A percentile compares a stretch with the other conserved stretches of the same genome.
These are phyloP conservation scores for Rhagonycha lutea DNA, from an alignment of 2,888 invertebrate genomes.

Conservation along the genomic window DNA sequence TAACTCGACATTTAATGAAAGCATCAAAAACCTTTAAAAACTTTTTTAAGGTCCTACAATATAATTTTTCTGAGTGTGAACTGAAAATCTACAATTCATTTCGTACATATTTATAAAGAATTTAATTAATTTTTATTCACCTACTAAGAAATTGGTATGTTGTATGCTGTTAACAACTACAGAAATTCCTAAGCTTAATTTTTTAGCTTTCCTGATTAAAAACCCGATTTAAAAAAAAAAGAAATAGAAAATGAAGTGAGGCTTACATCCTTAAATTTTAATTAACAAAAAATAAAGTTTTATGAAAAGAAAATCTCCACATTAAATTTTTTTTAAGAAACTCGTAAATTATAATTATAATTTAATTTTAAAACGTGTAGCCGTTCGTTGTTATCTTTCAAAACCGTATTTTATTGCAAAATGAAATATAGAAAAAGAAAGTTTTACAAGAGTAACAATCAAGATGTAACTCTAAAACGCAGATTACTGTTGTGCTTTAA, in stretches of 20 bases:
- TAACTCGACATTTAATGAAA: neutral
- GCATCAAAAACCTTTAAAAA: neutral
- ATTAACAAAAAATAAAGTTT: neutral
- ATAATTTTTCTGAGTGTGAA: neutral
- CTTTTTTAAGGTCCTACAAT: neutral
- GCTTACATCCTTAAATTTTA: neutral
- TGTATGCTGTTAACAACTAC: too few species aligned
- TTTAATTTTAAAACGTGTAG: constrained; percentile 1
- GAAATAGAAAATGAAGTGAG: neutral
- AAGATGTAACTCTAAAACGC: constrained; percentile 24
- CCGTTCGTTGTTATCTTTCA: neutral
- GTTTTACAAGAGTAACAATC: constrained; percentile 22
- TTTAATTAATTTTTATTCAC: too few species aligned
- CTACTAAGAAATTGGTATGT: too few species aligned
- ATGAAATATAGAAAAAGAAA: constrained; percentile 5
- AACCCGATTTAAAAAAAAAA: neutral
- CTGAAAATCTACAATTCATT: neutral
- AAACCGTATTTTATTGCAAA: constrained; percentile 6
- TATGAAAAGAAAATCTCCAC: neutral
- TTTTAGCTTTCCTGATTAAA: too few species aligned
- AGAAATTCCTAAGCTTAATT: too few species aligned
- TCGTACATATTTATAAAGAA: too few species aligned
- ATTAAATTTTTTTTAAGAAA: neutral
- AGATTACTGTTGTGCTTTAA: constrained; percentile 28
- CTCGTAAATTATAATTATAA: neutral